Evolutionary conservation across 2,888 invertebrate genomes (phyloP).

Genomic region (Fragum sueziense): DNA sequence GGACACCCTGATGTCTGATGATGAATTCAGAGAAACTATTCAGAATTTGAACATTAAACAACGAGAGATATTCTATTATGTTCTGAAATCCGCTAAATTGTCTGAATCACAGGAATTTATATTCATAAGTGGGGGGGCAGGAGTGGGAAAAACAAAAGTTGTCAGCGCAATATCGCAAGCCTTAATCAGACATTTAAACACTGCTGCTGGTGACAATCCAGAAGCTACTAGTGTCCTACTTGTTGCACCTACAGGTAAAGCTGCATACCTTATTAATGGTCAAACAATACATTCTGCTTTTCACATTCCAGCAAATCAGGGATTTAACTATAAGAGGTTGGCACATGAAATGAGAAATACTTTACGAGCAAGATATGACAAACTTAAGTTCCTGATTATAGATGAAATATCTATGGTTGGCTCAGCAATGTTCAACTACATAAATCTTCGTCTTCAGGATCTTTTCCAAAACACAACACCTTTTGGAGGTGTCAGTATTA

Average conservation of each 20-base stretch:
- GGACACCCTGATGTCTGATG: background rate
- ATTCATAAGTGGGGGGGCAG: conserved; percentile 39
- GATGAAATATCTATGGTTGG: conserved; percentile 64
- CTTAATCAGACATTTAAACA: background rate
- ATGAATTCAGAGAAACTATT: background rate
- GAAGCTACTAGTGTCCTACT: background rate
- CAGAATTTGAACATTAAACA: conserved; percentile 8
- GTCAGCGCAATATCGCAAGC: background rate
- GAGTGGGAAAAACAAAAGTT: background rate
- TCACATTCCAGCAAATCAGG: conserved; percentile 35
- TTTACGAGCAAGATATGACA: conserved; percentile 24
- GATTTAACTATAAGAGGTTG: conserved; percentile 35
- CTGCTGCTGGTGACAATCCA: background rate
- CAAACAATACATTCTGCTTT: conserved; percentile 43
- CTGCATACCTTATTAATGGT: conserved; percentile 36
- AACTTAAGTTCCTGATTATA: conserved; percentile 50
- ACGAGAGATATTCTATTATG: conserved; percentile 5
- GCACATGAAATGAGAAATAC: conserved; percentile 20
- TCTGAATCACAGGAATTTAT: background rate
- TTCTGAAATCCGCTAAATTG: background rate
- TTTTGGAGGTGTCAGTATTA: conserved; percentile 54
- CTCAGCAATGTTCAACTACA: conserved; percentile 35
- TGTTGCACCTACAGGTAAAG: background rate
- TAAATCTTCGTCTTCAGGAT: conserved; percentile 46
- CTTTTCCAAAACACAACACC: conserved; percentile 32